Evolutionary conservation across 2,888 invertebrate genomes (phyloP).

Genomic region (Pomacea canaliculata): DNA sequence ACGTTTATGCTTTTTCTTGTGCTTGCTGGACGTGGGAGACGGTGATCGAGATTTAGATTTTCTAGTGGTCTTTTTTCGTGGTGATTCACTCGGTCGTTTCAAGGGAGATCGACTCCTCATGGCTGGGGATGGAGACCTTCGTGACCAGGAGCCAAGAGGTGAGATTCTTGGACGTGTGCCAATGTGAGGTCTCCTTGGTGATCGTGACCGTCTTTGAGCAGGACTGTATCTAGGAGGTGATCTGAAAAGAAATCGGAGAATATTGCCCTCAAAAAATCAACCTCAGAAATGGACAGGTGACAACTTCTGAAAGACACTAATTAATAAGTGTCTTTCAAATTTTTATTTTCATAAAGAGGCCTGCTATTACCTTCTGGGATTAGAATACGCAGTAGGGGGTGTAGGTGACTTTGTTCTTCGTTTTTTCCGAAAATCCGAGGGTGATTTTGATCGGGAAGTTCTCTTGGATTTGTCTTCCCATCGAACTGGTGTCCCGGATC

Average conservation of each 20-base stretch:
- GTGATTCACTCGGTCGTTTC: constrained; percentile 34
- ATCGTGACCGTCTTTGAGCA: constrained; percentile 34
- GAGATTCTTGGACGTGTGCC: constrained; percentile 15
- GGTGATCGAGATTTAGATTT: constrained; percentile 49
- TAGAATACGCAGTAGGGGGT: constrained; percentile 53
- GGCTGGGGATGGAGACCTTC: constrained; percentile 13
- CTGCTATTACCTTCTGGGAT: constrained; percentile 41
- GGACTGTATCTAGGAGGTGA: constrained; percentile 33
- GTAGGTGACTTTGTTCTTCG: constrained; percentile 40
- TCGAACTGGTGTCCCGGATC: constrained; percentile 21
- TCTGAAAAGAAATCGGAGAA: constrained; percentile 24
- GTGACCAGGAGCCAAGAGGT: constrained; percentile 17
- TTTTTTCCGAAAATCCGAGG: constrained; percentile 23
- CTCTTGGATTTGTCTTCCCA: constrained; percentile 2
- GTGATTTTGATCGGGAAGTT: constrained; percentile 30
- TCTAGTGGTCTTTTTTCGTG: constrained; percentile 35
- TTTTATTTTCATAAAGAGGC: no score
- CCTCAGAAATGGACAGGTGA: no score
- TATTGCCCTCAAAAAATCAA: no score
- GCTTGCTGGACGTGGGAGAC: constrained; percentile 34
- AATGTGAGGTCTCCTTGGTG: constrained; percentile 14
- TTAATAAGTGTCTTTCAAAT: no score
- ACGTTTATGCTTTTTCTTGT: constrained; percentile 32
- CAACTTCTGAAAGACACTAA: no score
- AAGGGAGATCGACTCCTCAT: constrained; percentile 25